Conservation (phyloP, 2,113 vertebrate genomes). For the Hiodon tergisus region DNA sequence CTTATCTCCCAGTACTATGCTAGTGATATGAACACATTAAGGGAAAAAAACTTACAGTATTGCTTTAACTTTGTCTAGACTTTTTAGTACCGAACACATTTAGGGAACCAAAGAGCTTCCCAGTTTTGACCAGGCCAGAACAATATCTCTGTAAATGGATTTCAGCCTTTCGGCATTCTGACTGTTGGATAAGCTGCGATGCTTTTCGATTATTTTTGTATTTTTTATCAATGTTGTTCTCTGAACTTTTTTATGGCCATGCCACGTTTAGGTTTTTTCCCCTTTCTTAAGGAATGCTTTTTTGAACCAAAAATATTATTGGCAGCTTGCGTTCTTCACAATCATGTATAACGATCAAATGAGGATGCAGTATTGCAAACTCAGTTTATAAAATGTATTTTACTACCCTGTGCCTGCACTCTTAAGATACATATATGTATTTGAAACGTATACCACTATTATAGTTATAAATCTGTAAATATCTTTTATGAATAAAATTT, state of each 20-base stretch:
- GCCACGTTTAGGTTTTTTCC: constrained; percentile 46
- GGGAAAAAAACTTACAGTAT: no score
- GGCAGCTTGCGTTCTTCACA: constrained; percentile 61
- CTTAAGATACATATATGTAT: constrained; percentile 29
- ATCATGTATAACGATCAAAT: constrained; percentile 46
- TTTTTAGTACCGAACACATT: no score
- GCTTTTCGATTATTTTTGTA: neutral
- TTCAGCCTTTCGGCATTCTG: neutral
- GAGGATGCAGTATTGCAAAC: constrained; percentile 41
- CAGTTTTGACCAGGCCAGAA: neutral
- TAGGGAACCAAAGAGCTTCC: neutral
- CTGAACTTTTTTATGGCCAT: constrained; percentile 24
- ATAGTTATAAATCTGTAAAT: constrained; percentile 57
- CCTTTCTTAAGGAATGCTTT: constrained; percentile 26
- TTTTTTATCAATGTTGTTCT: constrained; percentile 8
- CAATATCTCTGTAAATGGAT: constrained; percentile 42
- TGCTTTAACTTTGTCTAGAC: no score
- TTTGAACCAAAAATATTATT: constrained; percentile 57
- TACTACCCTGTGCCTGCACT: constrained; percentile 38
- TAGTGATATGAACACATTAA: no score
- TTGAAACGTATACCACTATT: constrained; percentile 46
- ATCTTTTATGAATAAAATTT: constrained; percentile 53
- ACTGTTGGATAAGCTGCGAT: neutral
- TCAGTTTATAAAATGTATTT: constrained; percentile 56
- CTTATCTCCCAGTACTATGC: no score